These are phyloP conservation scores for Corvus moneduloides DNA, from an alignment of 2,113 vertebrate genomes.

Conservation along the genomic window DNA sequence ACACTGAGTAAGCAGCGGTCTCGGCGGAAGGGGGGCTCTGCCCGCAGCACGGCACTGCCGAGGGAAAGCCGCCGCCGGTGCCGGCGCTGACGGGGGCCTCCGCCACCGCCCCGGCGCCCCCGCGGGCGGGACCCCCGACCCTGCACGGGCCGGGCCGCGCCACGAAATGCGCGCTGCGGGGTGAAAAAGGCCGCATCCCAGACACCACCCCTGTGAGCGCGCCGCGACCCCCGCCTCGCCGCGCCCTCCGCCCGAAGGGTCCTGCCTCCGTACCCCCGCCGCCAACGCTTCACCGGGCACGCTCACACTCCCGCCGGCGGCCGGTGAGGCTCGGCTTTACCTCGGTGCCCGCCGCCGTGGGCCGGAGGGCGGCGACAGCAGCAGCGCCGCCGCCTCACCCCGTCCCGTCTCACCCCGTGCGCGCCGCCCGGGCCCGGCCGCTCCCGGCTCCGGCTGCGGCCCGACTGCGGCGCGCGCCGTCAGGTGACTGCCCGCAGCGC, in stretches of 20 bases:
- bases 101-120: neutral
- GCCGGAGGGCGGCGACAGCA: neutral
- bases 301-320: neutral
- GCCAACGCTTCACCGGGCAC: neutral
- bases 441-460: neutral
- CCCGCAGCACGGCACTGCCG: neutral
- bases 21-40: too few species aligned
- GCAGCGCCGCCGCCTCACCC: neutral
- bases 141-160: neutral
- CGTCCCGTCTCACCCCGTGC: neutral
- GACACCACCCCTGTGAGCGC: neutral
- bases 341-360: neutral
- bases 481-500: neutral
- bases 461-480: neutral
- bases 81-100: neutral
- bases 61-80: neutral
- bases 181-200: neutral
- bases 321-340: neutral
- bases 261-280: neutral
- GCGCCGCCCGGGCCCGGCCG: neutral
- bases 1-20: neutral
- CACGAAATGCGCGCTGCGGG: rapidly evolving
- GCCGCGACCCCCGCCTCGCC: neutral
- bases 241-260: too few species aligned
- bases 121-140: neutral